Percentiles rank a stretch among this genome's conserved stretches.
These are phyloP conservation scores for Ascidia mentula DNA, from an alignment of 23 tunicate species.

Conservation along the genomic window DNA sequence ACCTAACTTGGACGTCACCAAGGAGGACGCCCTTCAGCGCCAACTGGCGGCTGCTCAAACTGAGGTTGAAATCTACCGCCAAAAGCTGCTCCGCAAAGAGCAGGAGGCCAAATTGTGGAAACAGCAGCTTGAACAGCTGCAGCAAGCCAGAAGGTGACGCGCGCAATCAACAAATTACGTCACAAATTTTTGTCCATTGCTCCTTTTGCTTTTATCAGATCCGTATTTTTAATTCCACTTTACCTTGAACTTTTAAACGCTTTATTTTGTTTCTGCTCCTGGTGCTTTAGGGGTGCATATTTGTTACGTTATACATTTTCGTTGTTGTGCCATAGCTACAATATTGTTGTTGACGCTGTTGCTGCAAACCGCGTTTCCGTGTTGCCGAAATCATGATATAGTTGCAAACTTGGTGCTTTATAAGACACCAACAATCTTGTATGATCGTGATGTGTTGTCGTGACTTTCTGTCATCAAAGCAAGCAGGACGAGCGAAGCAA, in stretches of 20 bases:
- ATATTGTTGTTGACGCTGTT: no score
- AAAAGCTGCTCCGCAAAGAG: conserved; percentile 34
- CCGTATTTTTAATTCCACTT: no score
- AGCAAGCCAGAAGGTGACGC: conserved; percentile 10
- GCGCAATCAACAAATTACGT: not conserved
- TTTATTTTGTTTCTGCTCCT: not conserved
- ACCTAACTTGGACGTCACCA: not conserved
- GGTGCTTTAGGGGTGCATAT: not conserved
- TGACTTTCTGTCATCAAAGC: no score
- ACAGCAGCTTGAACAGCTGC: conserved; percentile 17
- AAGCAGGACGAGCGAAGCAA: no score
- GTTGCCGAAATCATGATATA: no score
- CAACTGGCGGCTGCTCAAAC: conserved; percentile 23
- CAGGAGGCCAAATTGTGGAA: conserved; percentile 40
- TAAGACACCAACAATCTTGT: no score
- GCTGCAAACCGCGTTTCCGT: no score
- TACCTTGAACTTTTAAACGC: not conserved
- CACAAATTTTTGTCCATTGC: not conserved
- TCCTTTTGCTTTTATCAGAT: no score
- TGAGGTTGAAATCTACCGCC: conserved; percentile 29
- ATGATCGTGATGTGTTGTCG: no score
- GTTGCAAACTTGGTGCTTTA: no score
- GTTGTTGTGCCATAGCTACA: not conserved
- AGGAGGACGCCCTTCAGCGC: conserved; percentile 21
- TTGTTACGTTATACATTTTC: not conserved